A percentile compares a stretch with the other conserved stretches of the same genome.
phyloP scores from a whole-genome alignment of 2,113 vertebrate species.

The Sylvicapra grimmia region DNA sequence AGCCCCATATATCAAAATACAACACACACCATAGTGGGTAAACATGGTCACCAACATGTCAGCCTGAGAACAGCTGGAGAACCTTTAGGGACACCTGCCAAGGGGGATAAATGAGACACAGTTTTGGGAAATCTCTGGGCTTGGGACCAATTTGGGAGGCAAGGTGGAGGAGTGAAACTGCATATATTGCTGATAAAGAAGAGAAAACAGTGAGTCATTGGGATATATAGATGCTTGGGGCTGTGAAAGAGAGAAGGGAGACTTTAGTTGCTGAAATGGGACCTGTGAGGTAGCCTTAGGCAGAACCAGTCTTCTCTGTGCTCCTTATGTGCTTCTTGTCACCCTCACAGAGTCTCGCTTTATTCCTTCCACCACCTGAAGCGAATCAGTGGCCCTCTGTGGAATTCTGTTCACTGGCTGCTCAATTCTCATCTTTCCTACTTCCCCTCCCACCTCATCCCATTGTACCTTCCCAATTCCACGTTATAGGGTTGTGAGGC shows the following conservation, averaged over 20 bases:
- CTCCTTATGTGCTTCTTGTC: background rate
- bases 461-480: background rate
- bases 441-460: background rate
- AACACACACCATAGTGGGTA: background rate
- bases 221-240: background rate
- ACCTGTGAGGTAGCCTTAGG: background rate
- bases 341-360: background rate
- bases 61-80: background rate
- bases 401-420: background rate
- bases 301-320: background rate
- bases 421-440: background rate
- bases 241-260: conserved; percentile 13
- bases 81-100: background rate
- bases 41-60: background rate
- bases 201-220: conserved; percentile 23
- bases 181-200: conserved; percentile 25
- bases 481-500: background rate
- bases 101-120: background rate
- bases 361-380: background rate
- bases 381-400: background rate
- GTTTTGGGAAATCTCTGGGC: conserved; percentile 41
- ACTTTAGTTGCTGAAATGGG: background rate
- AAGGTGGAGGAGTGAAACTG: conserved; percentile 17
- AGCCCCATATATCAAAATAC: background rate
- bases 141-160: conserved; percentile 12